Conservation (phyloP, 1,140 invertebrate genomes). For the Agrypnia vestita region DNA sequence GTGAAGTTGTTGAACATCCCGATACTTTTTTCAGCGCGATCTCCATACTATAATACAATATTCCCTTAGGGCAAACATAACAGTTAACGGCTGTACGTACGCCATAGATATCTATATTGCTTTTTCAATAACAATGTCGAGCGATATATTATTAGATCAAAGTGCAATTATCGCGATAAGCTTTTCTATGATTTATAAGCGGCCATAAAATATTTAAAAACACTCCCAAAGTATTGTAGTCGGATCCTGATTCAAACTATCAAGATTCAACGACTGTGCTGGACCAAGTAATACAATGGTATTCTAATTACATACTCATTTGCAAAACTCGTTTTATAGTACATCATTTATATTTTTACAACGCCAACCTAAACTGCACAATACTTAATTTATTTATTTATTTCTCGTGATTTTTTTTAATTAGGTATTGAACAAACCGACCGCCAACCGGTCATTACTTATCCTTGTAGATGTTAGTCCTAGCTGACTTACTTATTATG, state of each 20-base stretch:
- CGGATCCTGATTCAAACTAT: constrained; percentile 21
- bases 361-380: too few relatives aligned
- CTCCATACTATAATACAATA: constrained; percentile 46
- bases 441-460: too few relatives aligned
- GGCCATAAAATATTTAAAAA: constrained; percentile 49
- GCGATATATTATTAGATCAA: constrained; percentile 56
- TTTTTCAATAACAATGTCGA: constrained; percentile 57
- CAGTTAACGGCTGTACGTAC: constrained; percentile 42
- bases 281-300: not conserved
- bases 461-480: too few relatives aligned
- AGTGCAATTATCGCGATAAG: constrained; percentile 56
- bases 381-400: too few relatives aligned
- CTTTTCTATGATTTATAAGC: constrained; percentile 50
- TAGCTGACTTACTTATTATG: too few relatives aligned
- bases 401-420: too few relatives aligned
- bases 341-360: too few relatives aligned
- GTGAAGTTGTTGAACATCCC: constrained; percentile 18
- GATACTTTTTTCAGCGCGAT: constrained; percentile 34
- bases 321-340: not conserved
- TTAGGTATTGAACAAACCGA: too few relatives aligned
- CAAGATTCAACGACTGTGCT: not conserved
- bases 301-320: not conserved
- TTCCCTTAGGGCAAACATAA: constrained; percentile 49
- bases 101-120: constrained; percentile 43
- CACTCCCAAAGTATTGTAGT: constrained; percentile 34